Evolutionary conservation across 2,888 invertebrate species (phyloP).

Genomic region (Nebria salina): DNA sequence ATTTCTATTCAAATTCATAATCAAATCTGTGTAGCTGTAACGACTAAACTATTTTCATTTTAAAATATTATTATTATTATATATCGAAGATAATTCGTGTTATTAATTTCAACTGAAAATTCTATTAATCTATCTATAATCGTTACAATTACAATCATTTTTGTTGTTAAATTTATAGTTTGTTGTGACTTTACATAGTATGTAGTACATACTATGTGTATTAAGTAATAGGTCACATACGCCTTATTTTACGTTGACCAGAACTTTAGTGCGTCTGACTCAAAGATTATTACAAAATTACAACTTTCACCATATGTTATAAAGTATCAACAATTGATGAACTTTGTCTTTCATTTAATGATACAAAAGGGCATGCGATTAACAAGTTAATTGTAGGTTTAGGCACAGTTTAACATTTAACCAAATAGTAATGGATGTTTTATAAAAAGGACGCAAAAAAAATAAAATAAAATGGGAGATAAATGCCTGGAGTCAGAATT

Average conservation of each 20-base stretch:
- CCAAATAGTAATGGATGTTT: neutral
- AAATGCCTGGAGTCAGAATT: neutral
- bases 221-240: neutral
- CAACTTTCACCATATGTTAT: neutral
- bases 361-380: neutral
- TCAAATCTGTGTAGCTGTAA: too few species aligned
- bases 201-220: neutral
- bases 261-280: neutral
- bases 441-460: neutral
- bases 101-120: too few species aligned
- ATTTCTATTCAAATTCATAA: neutral
- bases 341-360: neutral
- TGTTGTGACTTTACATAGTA: neutral
- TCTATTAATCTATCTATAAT: too few species aligned
- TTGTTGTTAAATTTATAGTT: neutral
- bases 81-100: too few species aligned
- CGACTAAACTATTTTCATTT: too few species aligned
- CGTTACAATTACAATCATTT: too few species aligned
- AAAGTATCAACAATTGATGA: neutral
- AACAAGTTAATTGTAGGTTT: neutral
- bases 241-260: neutral
- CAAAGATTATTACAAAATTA: neutral
- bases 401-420: neutral
- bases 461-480: too few species aligned
- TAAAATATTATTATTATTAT: too few species aligned